Conservation (phyloP, 2,888 invertebrate species). For the Erebia aethiops region DNA sequence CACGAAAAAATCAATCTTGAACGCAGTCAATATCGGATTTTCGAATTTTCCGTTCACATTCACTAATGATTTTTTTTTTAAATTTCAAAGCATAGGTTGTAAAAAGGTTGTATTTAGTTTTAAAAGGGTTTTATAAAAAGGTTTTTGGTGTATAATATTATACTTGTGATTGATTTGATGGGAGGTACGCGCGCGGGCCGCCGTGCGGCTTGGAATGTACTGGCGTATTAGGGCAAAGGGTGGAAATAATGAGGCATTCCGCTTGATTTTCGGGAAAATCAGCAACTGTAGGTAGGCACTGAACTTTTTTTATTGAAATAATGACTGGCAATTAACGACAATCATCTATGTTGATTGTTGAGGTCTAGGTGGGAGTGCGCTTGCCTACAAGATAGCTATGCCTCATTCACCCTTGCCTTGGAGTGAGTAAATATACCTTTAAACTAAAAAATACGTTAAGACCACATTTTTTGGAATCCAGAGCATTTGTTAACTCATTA, state of each 20-base stretch:
- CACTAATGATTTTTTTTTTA: constrained; percentile 11
- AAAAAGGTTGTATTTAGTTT: constrained; percentile 11
- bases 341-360: too few relatives aligned
- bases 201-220: constrained; percentile 67
- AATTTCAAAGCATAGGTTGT: background rate
- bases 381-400: too few relatives aligned
- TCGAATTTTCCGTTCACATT: constrained; percentile 26
- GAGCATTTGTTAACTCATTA: too few relatives aligned
- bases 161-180: constrained; percentile 47
- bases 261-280: constrained; percentile 49
- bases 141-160: constrained; percentile 41
- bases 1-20: constrained; percentile 68
- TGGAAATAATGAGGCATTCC: constrained; percentile 43
- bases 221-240: constrained; percentile 51
- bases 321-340: too few relatives aligned
- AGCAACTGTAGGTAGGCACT: background rate
- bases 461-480: too few relatives aligned
- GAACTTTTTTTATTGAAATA: background rate
- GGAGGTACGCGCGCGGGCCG: constrained; percentile 72
- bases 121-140: constrained; percentile 17
- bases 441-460: too few relatives aligned
- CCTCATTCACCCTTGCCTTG: too few relatives aligned
- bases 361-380: too few relatives aligned
- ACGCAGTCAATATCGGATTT: constrained; percentile 47
- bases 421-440: too few relatives aligned